Percentiles rank a stretch among this genome's conserved stretches.
phyloP scores from a whole-genome alignment of 2,888 invertebrate species.

The Trachelus stipa region DNA sequence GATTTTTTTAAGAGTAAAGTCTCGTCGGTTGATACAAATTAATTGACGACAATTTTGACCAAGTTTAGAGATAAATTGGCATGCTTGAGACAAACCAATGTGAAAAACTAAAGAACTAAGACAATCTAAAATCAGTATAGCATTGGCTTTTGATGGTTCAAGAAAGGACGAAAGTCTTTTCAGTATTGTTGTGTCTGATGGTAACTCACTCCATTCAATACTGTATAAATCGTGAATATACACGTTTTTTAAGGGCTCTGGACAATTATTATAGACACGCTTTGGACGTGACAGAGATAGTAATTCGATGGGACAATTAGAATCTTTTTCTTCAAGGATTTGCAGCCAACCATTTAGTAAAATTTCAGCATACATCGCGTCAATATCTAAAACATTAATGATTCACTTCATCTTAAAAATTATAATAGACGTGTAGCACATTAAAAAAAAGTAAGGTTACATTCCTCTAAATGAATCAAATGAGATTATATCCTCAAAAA shows the following conservation, averaged over 20 bases:
- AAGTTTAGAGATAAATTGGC: slow-evolving; percentile 53
- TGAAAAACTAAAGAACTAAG: slow-evolving; percentile 51
- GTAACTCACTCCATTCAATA: slow-evolving; percentile 31
- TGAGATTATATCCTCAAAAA: neutral
- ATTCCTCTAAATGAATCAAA: neutral
- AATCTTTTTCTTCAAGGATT: slow-evolving; percentile 40
- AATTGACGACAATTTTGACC: slow-evolving; percentile 44
- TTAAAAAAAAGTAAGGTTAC: neutral
- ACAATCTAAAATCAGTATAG: slow-evolving; percentile 53
- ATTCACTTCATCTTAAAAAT: neutral
- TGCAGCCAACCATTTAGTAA: slow-evolving; percentile 56
- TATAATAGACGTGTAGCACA: neutral
- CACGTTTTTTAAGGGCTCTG: slow-evolving; percentile 37
- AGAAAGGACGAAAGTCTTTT: slow-evolving; percentile 1
- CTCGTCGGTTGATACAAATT: slow-evolving; percentile 56
- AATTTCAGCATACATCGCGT: slow-evolving; percentile 43
- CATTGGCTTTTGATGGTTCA: slow-evolving; percentile 24
- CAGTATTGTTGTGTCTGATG: slow-evolving; percentile 26
- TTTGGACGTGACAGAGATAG: slow-evolving; percentile 53
- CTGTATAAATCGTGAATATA: slow-evolving; percentile 55
- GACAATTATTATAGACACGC: slow-evolving; percentile 32
- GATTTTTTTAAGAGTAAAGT: slow-evolving; percentile 45
- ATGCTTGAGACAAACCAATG: slow-evolving; percentile 47
- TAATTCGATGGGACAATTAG: slow-evolving; percentile 37
- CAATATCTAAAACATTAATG: slow-evolving; percentile 40